A percentile compares a stretch with the other conserved stretches of the same genome.
phyloP scores from a whole-genome alignment of 2,888 invertebrate genomes.

The Cephonodes hylas region DNA sequence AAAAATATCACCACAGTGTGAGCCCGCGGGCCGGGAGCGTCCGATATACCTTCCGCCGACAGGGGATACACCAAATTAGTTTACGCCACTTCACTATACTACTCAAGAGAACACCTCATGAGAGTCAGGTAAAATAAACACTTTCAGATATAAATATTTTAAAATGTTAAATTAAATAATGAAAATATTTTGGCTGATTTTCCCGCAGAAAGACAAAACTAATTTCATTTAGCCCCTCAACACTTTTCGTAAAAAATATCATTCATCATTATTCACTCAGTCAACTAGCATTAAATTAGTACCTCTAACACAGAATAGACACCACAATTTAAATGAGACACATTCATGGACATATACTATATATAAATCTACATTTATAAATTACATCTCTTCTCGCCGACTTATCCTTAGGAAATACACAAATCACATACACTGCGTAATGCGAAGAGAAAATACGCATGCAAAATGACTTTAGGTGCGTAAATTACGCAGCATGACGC shows the following conservation, averaged over 20 bases:
- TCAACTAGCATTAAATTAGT: slow-evolving; percentile 73
- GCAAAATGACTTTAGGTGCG: neutral
- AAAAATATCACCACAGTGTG: slow-evolving; percentile 83
- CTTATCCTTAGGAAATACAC: slow-evolving; percentile 47
- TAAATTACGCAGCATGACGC: neutral
- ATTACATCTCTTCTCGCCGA: slow-evolving; percentile 70
- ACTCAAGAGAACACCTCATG: neutral
- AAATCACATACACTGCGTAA: slow-evolving; percentile 17
- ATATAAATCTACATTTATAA: slow-evolving; percentile 60
- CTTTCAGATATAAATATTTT: no score
- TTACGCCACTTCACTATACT: neutral
- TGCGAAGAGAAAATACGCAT: neutral
- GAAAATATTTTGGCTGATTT: neutral
- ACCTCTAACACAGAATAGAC: slow-evolving; percentile 78
- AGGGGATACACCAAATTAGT: slow-evolving; percentile 14
- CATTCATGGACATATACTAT: slow-evolving; percentile 79
- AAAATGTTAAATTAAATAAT: neutral
- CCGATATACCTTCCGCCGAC: slow-evolving; percentile 31
- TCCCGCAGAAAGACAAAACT: slow-evolving; percentile 27
- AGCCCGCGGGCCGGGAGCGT: slow-evolving; percentile 43
- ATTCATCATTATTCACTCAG: slow-evolving; percentile 69
- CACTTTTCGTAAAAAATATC: slow-evolving; percentile 72
- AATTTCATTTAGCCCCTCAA: slow-evolving; percentile 33
- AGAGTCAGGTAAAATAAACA: neutral
- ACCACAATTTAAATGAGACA: slow-evolving; percentile 79